phyloP scores from a whole-genome alignment of 2,797 vertebrate genomes.

The Helostoma temminkii region DNA sequence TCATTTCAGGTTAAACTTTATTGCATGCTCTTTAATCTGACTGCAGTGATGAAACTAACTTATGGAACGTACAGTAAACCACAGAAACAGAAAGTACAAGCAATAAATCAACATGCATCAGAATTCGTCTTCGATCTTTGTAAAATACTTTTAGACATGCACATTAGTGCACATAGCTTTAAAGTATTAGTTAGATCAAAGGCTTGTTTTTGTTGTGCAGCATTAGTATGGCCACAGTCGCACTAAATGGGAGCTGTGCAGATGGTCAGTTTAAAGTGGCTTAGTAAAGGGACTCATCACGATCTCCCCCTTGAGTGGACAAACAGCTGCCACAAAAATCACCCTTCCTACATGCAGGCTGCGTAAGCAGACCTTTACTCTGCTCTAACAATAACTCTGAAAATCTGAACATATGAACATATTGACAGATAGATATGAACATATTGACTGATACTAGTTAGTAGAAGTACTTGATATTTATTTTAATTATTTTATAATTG shows the following conservation, averaged over 20 bases:
- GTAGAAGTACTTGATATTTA: not conserved
- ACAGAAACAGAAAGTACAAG: not conserved
- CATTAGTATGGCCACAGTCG: constrained; percentile 45
- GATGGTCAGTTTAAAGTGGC: constrained; percentile 76
- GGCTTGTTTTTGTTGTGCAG: constrained; percentile 22
- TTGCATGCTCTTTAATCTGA: constrained; percentile 62
- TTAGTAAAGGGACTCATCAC: constrained; percentile 72
- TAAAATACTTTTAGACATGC: not conserved
- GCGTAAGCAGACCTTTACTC: constrained; percentile 3
- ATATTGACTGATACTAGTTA: constrained; percentile 2
- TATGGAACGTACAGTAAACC: constrained; percentile 28
- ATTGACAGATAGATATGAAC: no score
- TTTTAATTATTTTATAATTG: no score
- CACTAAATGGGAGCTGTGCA: constrained; percentile 49
- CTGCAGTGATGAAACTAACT: constrained; percentile 64
- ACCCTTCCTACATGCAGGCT: constrained; percentile 40
- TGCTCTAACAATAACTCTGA: constrained; percentile 15
- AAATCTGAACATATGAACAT: no score
- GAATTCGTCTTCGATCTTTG: not conserved
- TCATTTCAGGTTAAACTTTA: constrained; percentile 66
- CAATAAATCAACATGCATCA: constrained; percentile 6
- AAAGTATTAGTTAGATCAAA: constrained; percentile 23
- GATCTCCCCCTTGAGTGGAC: constrained; percentile 54
- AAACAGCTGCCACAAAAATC: constrained; percentile 67
- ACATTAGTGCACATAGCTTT: constrained; percentile 10